Evolutionary conservation across 2,113 vertebrate genomes (phyloP).

Genomic region (Lipotes vexillifer): DNA sequence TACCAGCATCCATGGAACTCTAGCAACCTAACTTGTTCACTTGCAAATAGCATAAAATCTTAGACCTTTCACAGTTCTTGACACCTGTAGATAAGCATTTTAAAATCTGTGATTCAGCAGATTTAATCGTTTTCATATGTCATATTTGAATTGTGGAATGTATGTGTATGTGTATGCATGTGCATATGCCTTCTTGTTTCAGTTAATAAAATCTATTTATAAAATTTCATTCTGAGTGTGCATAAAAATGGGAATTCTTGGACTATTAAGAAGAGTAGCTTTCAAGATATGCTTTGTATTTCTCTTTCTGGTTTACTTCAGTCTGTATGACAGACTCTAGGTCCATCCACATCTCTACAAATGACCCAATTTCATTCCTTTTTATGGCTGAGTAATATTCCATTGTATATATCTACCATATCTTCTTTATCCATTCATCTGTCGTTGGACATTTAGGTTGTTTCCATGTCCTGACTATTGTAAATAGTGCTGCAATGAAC

Average conservation of each 20-base stretch:
- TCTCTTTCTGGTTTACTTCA: no score
- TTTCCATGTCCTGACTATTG: no score
- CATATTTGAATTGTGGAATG: background rate
- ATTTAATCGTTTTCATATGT: background rate
- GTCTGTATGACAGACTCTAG: no score
- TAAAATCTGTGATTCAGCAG: background rate
- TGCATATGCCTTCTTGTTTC: background rate
- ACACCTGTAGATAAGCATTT: background rate
- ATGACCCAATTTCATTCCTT: no score
- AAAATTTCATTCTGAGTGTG: background rate
- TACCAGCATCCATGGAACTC: background rate
- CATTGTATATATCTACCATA: no score
- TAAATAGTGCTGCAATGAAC: no score
- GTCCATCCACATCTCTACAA: no score
- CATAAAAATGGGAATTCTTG: background rate
- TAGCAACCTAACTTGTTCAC: background rate
- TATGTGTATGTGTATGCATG: background rate
- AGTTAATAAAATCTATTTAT: background rate
- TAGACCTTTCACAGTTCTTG: background rate
- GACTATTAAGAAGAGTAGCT: background rate
- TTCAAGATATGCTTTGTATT: background rate
- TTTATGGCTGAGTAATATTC: no score
- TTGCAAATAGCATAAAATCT: background rate
- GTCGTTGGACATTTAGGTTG: no score
- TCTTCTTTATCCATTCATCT: no score